Conservation (phyloP, 2,797 vertebrate species). For the Netta rufina region DNA sequence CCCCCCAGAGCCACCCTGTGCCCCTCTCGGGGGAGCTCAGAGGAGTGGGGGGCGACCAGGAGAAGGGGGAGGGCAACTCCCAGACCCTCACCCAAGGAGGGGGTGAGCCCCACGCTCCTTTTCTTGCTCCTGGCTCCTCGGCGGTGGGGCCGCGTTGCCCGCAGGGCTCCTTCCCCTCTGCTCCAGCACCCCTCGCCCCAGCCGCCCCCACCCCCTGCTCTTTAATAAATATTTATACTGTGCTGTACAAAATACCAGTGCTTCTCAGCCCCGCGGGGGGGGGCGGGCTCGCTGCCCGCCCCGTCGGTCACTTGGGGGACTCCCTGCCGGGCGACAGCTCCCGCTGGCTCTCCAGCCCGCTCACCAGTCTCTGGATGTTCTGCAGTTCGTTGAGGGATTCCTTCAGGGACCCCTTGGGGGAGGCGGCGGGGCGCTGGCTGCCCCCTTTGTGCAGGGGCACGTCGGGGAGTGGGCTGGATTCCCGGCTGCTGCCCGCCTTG, state of each 20-base stretch:
- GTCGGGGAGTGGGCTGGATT: slow-evolving; percentile 89
- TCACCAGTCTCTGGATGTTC: slow-evolving; percentile 98
- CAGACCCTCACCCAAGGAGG: background rate
- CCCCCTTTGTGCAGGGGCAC: slow-evolving; percentile 86
- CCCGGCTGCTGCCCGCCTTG: slow-evolving; percentile 90
- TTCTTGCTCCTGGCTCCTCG: background rate
- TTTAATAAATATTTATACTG: slow-evolving; percentile 85
- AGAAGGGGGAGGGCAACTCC: background rate
- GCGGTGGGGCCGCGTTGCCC: rapidly evolving
- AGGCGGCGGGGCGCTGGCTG: slow-evolving; percentile 76
- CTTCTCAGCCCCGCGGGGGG: slow-evolving; percentile 78
- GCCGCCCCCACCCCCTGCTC: slow-evolving; percentile 49
- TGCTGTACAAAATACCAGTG: slow-evolving; percentile 86
- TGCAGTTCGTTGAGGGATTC: slow-evolving; percentile 96
- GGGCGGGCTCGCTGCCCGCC: slow-evolving; percentile 63
- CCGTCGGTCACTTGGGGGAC: slow-evolving; percentile 83
- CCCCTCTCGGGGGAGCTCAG: background rate
- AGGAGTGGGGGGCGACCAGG: no score
- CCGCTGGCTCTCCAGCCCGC: slow-evolving; percentile 92
- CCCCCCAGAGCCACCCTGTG: background rate
- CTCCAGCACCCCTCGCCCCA: background rate
- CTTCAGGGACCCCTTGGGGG: slow-evolving; percentile 89
- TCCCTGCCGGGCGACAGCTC: slow-evolving; percentile 87
- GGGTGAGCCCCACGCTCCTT: background rate
- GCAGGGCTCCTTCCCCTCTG: background rate